Evolutionary conservation across 2,797 vertebrate species (phyloP).

Genomic region (Myotis planiceps): DNA sequence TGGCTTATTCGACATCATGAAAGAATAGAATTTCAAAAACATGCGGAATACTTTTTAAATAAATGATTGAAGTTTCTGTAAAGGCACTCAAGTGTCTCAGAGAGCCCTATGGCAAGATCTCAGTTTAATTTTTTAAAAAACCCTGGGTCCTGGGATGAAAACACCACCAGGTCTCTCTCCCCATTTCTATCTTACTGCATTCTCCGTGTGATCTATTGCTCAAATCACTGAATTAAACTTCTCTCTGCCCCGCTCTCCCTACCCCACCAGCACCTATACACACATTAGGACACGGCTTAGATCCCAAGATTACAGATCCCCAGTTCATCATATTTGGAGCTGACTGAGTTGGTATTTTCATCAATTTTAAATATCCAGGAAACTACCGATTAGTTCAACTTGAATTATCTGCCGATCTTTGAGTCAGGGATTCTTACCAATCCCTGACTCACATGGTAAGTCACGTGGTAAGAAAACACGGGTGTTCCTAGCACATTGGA

Average conservation of each 20-base stretch:
- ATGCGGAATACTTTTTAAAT: not conserved
- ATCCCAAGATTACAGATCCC: too few species aligned
- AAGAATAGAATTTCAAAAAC: not conserved
- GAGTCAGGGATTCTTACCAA: not conserved
- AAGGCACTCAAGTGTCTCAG: not conserved
- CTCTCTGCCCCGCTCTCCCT: too few species aligned
- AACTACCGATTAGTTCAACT: not conserved
- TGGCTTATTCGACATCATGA: not conserved
- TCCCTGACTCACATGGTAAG: too few species aligned
- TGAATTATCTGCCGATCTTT: not conserved
- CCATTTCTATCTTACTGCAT: not conserved
- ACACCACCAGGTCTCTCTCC: not conserved
- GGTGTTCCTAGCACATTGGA: not conserved
- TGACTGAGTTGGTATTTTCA: not conserved
- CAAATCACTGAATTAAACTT: not conserved
- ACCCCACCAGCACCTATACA: not conserved
- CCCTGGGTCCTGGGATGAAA: not conserved
- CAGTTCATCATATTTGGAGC: not conserved
- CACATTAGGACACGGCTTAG: too few species aligned
- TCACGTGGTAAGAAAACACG: not conserved
- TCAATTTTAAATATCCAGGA: not conserved
- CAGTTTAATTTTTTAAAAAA: not conserved
- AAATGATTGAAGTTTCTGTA: not conserved
- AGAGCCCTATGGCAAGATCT: not conserved
- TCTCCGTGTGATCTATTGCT: not conserved